Conservation (phyloP, 1,140 invertebrate genomes). For the Delia radicum region DNA sequence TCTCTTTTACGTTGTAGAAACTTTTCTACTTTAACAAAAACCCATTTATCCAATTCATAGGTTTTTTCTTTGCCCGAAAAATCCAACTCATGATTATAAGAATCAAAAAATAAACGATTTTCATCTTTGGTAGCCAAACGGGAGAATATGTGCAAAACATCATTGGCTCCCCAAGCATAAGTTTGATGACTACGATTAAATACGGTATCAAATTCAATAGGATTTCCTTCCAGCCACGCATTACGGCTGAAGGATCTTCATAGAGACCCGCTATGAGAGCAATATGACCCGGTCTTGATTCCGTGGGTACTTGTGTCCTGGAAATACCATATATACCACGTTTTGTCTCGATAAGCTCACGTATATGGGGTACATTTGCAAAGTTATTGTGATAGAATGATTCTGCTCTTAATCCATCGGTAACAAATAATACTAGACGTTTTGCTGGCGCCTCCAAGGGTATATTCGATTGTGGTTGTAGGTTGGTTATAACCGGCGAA, state of each 20-base stretch:
- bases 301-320: constrained; percentile 94
- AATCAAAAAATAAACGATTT: constrained; percentile 56
- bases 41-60: constrained; percentile 83
- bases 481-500: constrained; percentile 63
- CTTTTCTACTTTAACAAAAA: constrained; percentile 76
- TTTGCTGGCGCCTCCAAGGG: constrained; percentile 66
- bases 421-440: constrained; percentile 78
- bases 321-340: constrained; percentile 85
- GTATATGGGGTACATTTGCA: constrained; percentile 40
- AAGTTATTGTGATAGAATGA: constrained; percentile 64
- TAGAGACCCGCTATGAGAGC: constrained; percentile 92
- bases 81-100: constrained; percentile 67
- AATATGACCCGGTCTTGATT: constrained; percentile 95
- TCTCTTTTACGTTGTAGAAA: constrained; percentile 64
- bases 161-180: constrained; percentile 89
- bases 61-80: constrained; percentile 69
- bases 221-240: constrained; percentile 98
- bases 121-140: constrained; percentile 57
- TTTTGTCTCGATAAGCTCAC: constrained; percentile 49
- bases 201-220: constrained; percentile 94
- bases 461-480: constrained; percentile 56
- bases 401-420: constrained; percentile 86
- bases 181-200: constrained; percentile 78
- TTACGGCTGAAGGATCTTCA: constrained; percentile 96
- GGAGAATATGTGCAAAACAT: constrained; percentile 88